Base-by-base conservation (phyloP, 2,888 invertebrate species). In the Prenolepis imparis region DNA sequence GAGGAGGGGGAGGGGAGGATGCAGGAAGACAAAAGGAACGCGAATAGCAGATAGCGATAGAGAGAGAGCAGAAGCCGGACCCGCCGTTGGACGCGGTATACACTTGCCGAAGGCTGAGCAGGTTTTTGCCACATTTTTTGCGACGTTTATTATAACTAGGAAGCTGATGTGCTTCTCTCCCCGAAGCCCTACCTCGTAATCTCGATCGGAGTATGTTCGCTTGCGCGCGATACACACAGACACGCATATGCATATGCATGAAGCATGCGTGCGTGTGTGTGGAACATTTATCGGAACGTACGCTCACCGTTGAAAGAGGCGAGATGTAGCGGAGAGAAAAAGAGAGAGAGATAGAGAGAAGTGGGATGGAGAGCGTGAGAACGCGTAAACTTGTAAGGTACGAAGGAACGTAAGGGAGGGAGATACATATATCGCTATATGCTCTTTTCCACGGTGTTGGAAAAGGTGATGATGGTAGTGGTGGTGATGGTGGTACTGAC, bases 71-170 rank as follows among this genome's bases (percentile, higher is more conserved):
- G 91, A 87, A 88, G 84, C 87, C 70, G 85, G 82, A 52, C 48
- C 48, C 55, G 77, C 39, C 12, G 64, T 63, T 52, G 72, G 57
- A 61, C 70, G 75, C 85, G 88, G 85, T 86, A 85, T 90, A 90
- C 84, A 82, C 86, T 90, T 83, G 94, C 94, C 94, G 91, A 90
- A 92, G 94, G 94, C 94, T 92, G 92, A 92, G 93, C 94, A 93
- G 93, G 94, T 94, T 94, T 93, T 94, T 93, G 91, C 91, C 78
- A 89, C 89, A 89, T 93, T 93, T 93, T 92, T 85, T 85, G 82
- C 82, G 75, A 55, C 89, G 89, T 92, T 92, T 92, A 91, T 92
- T 92, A 92, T 90, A 91, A 92, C 91, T 94, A 93, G 93, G 93
- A 93, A 94, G 93, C 91, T 87, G 87, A 82, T 75, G 90, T 87